phyloP scores from a whole-genome alignment of 1,140 invertebrate genomes.

The Macrobrachium nipponense region DNA sequence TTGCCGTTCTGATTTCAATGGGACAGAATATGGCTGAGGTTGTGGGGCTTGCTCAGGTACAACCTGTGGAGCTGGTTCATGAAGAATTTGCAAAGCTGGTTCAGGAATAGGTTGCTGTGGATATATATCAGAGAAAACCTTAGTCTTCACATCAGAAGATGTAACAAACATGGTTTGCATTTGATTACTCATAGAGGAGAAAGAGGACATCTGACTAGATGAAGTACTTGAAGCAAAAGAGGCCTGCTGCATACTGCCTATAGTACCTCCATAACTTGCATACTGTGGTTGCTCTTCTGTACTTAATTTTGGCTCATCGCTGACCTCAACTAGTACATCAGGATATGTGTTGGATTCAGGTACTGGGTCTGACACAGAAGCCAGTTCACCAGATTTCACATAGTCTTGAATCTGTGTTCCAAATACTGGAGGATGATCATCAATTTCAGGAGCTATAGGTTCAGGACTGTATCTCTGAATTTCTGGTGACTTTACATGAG shows the following conservation, averaged over 20 bases:
- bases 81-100: neutral
- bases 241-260: neutral
- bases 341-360: neutral
- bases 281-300: neutral
- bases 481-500: no score
- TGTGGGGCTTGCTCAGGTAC: neutral
- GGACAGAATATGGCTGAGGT: neutral
- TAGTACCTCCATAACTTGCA: neutral
- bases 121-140: conserved; percentile 1
- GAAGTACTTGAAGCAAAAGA: conserved; percentile 1
- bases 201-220: conserved; percentile 8
- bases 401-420: neutral
- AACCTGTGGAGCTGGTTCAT: no score
- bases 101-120: neutral
- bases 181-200: conserved; percentile 27
- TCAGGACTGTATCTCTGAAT: no score
- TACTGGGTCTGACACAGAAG: conserved; percentile 10
- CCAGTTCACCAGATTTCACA: neutral
- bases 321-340: conserved; percentile 23
- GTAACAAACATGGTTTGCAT: conserved; percentile 48
- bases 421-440: neutral
- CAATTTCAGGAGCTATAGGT: neutral
- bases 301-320: neutral
- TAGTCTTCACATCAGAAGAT: conserved; percentile 40
- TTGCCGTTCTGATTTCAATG: conserved; percentile 11